Base-by-base conservation (phyloP, 2,113 vertebrate genomes). In the Sebastes fasciatus region DNA sequence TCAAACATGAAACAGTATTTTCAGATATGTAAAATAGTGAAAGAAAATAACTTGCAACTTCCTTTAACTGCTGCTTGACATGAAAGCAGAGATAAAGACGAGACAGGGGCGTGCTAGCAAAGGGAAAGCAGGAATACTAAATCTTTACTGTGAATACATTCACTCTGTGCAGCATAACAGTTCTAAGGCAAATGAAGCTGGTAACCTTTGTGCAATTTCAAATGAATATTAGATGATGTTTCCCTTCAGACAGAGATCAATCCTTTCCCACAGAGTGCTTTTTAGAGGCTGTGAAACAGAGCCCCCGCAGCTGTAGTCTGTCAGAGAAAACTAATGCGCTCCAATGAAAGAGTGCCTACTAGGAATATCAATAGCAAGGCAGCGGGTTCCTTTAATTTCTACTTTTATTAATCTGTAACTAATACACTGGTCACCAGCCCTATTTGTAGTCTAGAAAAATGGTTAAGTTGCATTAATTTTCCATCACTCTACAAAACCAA, bases 221-320 rank as follows among this genome's bases (percentile, higher is more conserved):
- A 92, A 95, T 95, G 93, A 95, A 95, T 95, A 94, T 94, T 95
- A 89, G 94, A 95, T 95, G 93, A 94, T 94, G 95, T 94, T 95
- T 95, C 83, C 72, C 90, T 89, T 92, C 88, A 89, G 90, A 93
- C 87, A 74, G 81, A 88, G 89, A 94, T 94, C 94, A 93, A 94
- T 94, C 93, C 90, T 86, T 84, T 87, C 88, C 91, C 92, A 87
- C 86, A 89, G 90, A 89, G 91, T 89, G 88, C 86, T 88, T 94
- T 93, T 91, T 80, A 86, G 77, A 87, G 85, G 86, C 91, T 84
- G 82, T 80, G 92, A 88, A 91, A 92, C 74, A 66, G 83, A 90
- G 90, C 86, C 93, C 93, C 92, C 84, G 91, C 90, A 92, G 94
- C 92, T 88, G 90, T 79, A 91, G 85, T 91, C 91, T 93, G 92